phyloP scores from a whole-genome alignment of 2,113 vertebrate genomes.

The Oceanites oceanicus region DNA sequence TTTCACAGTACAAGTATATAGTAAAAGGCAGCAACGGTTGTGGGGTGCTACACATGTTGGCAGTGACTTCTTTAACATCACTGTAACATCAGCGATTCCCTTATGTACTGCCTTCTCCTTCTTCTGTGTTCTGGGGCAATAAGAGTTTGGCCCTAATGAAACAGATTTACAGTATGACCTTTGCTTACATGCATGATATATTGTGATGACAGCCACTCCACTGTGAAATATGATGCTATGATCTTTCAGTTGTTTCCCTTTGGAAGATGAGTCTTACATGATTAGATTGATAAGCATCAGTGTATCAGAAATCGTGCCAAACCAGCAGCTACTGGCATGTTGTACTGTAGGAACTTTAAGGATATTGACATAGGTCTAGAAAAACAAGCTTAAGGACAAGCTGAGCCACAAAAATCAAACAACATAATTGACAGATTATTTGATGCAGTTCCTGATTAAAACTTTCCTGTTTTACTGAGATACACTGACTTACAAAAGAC shows the following conservation, averaged over 20 bases:
- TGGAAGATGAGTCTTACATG: conserved; percentile 47
- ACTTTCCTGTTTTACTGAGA: neutral
- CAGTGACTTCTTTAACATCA: neutral
- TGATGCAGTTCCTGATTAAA: neutral
- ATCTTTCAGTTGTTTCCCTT: conserved; percentile 50
- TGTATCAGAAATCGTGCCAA: conserved; percentile 38
- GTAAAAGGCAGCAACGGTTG: neutral
- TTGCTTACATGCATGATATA: conserved; percentile 53
- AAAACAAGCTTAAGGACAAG: conserved; percentile 33
- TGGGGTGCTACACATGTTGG: neutral
- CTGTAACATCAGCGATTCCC: neutral
- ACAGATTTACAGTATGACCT: conserved; percentile 59
- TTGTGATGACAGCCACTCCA: conserved; percentile 32
- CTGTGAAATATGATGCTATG: conserved; percentile 46
- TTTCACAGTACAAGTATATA: neutral
- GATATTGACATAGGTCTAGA: conserved; percentile 20
- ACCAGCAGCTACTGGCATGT: neutral
- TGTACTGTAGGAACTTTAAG: neutral
- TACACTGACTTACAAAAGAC: conserved; percentile 13
- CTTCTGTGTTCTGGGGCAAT: neutral
- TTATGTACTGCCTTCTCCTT: neutral
- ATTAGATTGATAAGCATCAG: conserved; percentile 51
- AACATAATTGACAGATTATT: neutral
- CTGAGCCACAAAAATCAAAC: conserved; percentile 46
- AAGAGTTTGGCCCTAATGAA: conserved; percentile 35